Evolutionary conservation across 1,140 invertebrate genomes (phyloP).

Genomic region (Gyrodactylus bullatarudis): DNA sequence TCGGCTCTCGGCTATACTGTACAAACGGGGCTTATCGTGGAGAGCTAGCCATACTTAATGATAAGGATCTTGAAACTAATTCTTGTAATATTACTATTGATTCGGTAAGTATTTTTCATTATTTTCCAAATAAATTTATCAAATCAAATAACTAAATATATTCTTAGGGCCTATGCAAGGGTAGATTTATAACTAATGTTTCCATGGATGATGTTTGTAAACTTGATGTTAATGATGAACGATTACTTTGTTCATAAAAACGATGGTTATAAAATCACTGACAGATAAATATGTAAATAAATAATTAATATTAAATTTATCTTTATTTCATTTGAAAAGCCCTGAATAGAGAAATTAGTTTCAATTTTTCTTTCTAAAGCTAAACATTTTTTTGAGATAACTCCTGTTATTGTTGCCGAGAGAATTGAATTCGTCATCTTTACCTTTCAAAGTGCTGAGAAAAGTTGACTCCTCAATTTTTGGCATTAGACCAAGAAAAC

Average conservation of each 20-base stretch:
- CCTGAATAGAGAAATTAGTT: too few relatives aligned
- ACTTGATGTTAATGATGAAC: not conserved
- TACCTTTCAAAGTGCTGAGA: too few relatives aligned
- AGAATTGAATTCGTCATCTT: too few relatives aligned
- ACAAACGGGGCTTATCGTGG: not conserved
- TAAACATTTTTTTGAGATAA: not conserved
- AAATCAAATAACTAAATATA: too few relatives aligned
- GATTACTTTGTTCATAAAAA: not conserved
- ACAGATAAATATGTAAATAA: not conserved
- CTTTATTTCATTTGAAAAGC: not conserved
- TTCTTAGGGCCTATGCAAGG: not conserved
- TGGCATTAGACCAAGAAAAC: not conserved
- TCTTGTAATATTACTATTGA: not conserved
- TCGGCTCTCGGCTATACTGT: not conserved
- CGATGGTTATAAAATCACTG: not conserved
- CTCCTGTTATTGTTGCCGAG: too few relatives aligned
- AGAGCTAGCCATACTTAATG: not conserved
- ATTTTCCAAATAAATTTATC: too few relatives aligned
- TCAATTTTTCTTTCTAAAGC: not conserved
- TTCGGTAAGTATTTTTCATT: not conserved
- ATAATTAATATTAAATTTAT: not conserved
- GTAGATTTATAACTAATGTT: not conserved
- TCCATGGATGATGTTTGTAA: not conserved
- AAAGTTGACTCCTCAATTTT: not conserved
- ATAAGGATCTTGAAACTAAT: not conserved